Evolutionary conservation across 2,888 invertebrate species (phyloP), one percentile per base, ranked within the genome.

Genomic region (Melinopterus prodromus): DNA sequence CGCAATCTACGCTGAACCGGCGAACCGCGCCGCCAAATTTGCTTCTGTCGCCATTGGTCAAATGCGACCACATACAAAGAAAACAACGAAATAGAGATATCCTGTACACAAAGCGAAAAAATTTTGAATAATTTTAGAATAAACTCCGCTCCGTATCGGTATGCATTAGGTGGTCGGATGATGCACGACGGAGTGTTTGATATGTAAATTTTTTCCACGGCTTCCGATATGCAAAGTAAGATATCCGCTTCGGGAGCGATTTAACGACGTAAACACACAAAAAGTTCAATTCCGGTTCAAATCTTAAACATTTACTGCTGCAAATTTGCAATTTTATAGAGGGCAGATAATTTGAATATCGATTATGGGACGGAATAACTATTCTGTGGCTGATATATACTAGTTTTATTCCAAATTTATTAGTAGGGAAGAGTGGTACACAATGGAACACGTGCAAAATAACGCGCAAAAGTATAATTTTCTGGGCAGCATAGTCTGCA

Each of bases 181-280:
- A 53, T 53, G 53, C 53, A 53, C 53, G 53, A 53, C 9, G 53
- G 53, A 9, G 53, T 53, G 53, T 53, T 53, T 53, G 53, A 53
- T 53, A 53, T 53, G 53, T 53, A 53, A 53, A 53, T 53, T 53
- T 53, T 26, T 53, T 53, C 53, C 9, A 53, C 53, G 53, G 53
- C 53, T 53, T 53, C 53, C 53, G 53, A 53, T 53, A 53, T 53
- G 53, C 53, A 53, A 53, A 53, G 12, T 53, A 53, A 53, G 53
- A 53, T 12, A 53, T 53, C 53, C 53, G 53, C 53, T 53, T 53
- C 53, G 53, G 53, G 53, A 53, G 9, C 53, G 53, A 53, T 53
- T 53, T 53, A 53, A 53, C 53, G 53, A 53, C 53, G 53, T 53
- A 53, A 53, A 53, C 53, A 53, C 53, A 53, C 53, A 53, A 53